These are phyloP conservation scores for Arothron firmamentum DNA, from an alignment of 2,113 vertebrate species.

Conservation along the genomic window DNA sequence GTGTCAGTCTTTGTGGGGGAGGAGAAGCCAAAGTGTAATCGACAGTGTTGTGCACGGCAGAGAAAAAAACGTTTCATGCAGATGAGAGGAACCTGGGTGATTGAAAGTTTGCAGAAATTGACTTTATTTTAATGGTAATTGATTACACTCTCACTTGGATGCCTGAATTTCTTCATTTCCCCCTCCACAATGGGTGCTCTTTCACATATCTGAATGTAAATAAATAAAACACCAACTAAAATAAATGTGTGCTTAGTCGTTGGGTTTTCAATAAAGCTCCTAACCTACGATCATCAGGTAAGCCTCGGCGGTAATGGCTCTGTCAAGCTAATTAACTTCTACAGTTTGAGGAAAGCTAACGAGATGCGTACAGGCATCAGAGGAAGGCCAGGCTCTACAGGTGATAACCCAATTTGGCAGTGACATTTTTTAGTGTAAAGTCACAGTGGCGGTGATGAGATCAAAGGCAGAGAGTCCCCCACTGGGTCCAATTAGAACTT, in stretches of 20 bases:
- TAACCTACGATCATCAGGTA: slow-evolving; percentile 73
- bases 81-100: slow-evolving; percentile 46
- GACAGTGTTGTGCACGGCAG: not conserved
- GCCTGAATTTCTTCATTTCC: too few species aligned
- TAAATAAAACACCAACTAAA: not conserved
- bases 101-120: slow-evolving; percentile 14
- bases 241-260: slow-evolving; percentile 62
- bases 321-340: slow-evolving; percentile 94
- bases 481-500: slow-evolving; percentile 99
- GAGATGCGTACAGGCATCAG: slow-evolving; percentile 88
- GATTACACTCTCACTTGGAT: slow-evolving; percentile 29
- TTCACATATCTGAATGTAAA: slow-evolving; percentile 9
- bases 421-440: slow-evolving; percentile 99
- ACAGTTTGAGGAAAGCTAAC: slow-evolving; percentile 93
- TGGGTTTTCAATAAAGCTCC: slow-evolving; percentile 75
- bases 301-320: slow-evolving; percentile 80
- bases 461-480: slow-evolving; percentile 95
- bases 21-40: slow-evolving; percentile 53
- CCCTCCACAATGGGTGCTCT: not conserved
- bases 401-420: slow-evolving; percentile 97
- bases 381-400: slow-evolving; percentile 95
- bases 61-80: slow-evolving; percentile 69
- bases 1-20: slow-evolving; percentile 70
- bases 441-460: slow-evolving; percentile 94
- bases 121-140: too few species aligned